These are phyloP conservation scores for Leucophenga varia DNA, from an alignment of 1,140 invertebrate species.

Conservation along the genomic window DNA sequence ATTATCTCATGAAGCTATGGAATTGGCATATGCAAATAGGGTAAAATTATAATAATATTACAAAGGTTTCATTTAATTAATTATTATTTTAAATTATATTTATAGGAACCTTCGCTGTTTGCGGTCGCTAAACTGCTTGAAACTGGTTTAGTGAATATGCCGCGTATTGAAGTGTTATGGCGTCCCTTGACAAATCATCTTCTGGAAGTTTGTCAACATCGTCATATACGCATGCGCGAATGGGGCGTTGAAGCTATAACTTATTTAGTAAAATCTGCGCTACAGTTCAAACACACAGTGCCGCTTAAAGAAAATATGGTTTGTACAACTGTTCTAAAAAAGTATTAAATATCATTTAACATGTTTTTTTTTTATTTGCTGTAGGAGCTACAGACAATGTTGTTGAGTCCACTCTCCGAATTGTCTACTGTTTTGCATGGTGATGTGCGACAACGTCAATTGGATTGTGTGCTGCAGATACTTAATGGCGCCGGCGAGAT, in stretches of 20 bases:
- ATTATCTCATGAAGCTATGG: constrained; percentile 95
- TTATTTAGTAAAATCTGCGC: constrained; percentile 88
- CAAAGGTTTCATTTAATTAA: too few relatives aligned
- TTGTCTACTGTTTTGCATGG: constrained; percentile 85
- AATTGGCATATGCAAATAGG: constrained; percentile 91
- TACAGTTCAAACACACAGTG: constrained; percentile 82
- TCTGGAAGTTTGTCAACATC: constrained; percentile 93
- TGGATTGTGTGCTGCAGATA: constrained; percentile 92
- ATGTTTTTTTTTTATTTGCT: background rate
- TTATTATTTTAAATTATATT: constrained; percentile 26
- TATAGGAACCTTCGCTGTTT: constrained; percentile 91
- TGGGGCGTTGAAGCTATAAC: constrained; percentile 98
- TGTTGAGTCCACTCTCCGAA: constrained; percentile 86
- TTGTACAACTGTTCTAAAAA: too few relatives aligned
- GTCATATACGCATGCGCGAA: constrained; percentile 91
- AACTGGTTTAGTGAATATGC: constrained; percentile 92
- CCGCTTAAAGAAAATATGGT: constrained; percentile 85
- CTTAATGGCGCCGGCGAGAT: constrained; percentile 91
- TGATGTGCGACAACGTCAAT: constrained; percentile 91
- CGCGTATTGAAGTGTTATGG: constrained; percentile 93
- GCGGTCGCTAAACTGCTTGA: constrained; percentile 96
- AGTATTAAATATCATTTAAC: too few relatives aligned
- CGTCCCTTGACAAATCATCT: constrained; percentile 94
- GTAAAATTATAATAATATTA: constrained; percentile 61
- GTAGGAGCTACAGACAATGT: constrained; percentile 79